A percentile compares a stretch with the other conserved stretches of the same genome.
These are phyloP conservation scores for Drosophila melanica DNA, from an alignment of 1,140 invertebrate species.

Conservation along the genomic window DNA sequence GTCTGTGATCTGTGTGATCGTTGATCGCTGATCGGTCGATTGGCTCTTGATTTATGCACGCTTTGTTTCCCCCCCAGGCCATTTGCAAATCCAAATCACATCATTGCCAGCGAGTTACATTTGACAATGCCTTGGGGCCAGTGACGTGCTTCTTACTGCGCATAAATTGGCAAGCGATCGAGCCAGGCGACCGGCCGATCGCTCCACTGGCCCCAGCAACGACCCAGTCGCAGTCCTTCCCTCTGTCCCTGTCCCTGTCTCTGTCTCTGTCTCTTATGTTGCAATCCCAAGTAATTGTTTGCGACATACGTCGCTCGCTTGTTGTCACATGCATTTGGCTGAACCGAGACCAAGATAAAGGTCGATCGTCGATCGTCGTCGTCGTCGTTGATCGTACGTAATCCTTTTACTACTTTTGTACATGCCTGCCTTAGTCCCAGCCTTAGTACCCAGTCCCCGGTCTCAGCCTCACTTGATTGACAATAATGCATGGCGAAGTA, in stretches of 20 bases:
- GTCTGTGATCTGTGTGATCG: conserved; percentile 52
- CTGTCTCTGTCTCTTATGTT: conserved; percentile 52
- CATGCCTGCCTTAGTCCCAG: conserved; percentile 29
- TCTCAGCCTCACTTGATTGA: conserved; percentile 71
- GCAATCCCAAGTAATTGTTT: conserved; percentile 83
- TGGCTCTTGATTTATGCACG: conserved; percentile 76
- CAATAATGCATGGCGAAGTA: conserved; percentile 82
- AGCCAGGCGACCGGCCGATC: conserved; percentile 13
- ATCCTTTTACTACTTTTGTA: conserved; percentile 74
- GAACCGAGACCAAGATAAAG: conserved; percentile 60
- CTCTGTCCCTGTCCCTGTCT: conserved; percentile 7
- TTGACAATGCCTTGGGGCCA: conserved; percentile 76
- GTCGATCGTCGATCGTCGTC: conserved; percentile 57
- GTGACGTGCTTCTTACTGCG: conserved; percentile 52
- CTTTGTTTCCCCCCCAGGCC: conserved; percentile 66
- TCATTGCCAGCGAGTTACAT: conserved; percentile 76
- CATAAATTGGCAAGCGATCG: conserved; percentile 72
- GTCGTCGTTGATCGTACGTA: conserved; percentile 57
- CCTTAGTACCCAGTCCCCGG: not conserved
- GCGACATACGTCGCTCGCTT: conserved; percentile 82
- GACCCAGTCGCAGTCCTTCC: conserved; percentile 24
- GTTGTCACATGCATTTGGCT: conserved; percentile 71
- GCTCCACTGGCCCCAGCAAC: conserved; percentile 24
- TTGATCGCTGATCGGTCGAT: conserved; percentile 51
- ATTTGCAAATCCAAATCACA: conserved; percentile 82